Conservation (phyloP, 2,113 vertebrate species). For the Macrotis lagotis region DNA sequence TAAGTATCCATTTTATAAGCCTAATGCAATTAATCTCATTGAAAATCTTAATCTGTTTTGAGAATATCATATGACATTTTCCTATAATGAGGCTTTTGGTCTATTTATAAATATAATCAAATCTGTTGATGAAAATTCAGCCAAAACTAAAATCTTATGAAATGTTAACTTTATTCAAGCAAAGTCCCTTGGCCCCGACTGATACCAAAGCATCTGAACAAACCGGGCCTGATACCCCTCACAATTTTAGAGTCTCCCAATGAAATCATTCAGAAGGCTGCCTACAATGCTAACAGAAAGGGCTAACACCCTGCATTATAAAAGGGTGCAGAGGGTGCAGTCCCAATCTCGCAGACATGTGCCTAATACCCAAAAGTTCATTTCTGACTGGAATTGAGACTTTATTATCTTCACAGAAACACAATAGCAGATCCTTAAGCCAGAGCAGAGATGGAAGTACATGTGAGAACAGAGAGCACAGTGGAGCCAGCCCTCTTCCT, state of each 20-base stretch:
- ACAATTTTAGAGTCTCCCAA: neutral
- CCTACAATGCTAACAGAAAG: neutral
- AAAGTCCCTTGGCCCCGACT: neutral
- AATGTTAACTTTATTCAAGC: neutral
- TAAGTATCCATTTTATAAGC: neutral
- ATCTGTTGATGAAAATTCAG: neutral
- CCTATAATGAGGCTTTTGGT: neutral
- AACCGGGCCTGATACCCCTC: neutral
- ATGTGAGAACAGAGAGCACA: neutral
- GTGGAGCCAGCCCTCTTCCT: neutral
- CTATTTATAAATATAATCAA: neutral
- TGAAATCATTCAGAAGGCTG: neutral
- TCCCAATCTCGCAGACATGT: too few relatives aligned
- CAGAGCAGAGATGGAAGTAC: neutral
- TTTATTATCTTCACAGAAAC: too few relatives aligned
- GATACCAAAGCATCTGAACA: neutral
- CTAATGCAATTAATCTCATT: neutral
- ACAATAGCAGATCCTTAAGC: too few relatives aligned
- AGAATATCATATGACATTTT: neutral
- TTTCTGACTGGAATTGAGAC: too few relatives aligned
- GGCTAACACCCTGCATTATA: neutral
- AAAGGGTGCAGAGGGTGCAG: neutral
- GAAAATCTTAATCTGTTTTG: neutral
- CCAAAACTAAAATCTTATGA: neutral
- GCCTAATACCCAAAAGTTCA: too few relatives aligned